phyloP scores from a whole-genome alignment of 2,888 invertebrate genomes.

The Lordiphosa andalusiaca region DNA sequence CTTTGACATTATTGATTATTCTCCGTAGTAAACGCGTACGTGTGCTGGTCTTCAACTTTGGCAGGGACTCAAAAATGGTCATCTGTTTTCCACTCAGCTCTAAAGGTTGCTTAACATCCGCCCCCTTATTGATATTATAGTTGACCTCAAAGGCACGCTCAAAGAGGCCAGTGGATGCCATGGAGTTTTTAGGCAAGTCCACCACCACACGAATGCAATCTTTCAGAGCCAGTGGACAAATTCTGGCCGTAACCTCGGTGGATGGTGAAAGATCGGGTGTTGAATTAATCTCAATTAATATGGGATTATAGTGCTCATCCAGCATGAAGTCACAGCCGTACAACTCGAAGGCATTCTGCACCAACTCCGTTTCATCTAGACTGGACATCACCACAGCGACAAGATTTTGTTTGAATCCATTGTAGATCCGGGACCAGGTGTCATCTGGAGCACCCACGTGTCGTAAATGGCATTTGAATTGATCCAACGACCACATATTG shows the following conservation, averaged over 20 bases:
- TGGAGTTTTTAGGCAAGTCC: conserved; percentile 76
- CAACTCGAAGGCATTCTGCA: conserved; percentile 90
- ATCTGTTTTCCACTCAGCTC: conserved; percentile 57
- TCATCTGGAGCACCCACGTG: conserved; percentile 79
- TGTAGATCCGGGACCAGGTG: conserved; percentile 89
- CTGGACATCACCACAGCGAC: conserved; percentile 89
- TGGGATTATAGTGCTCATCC: conserved; percentile 90
- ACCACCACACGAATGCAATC: conserved; percentile 91
- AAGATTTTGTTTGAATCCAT: conserved; percentile 91
- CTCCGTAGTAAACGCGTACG: conserved; percentile 44
- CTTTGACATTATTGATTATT: conserved; percentile 44
- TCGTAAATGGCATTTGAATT: conserved; percentile 85
- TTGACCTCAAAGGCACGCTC: conserved; percentile 81
- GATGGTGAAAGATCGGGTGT: conserved; percentile 91
- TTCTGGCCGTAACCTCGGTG: conserved; percentile 89
- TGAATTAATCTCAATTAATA: conserved; percentile 96
- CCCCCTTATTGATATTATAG: conserved; percentile 56
- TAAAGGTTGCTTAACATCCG: conserved; percentile 32
- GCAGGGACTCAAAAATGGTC: conserved; percentile 38
- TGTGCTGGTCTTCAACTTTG: conserved; percentile 26
- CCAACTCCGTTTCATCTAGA: conserved; percentile 85
- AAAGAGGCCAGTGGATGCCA: conserved; percentile 83
- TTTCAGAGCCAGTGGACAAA: conserved; percentile 90
- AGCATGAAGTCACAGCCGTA: conserved; percentile 97
- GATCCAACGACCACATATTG: conserved; percentile 92